These are phyloP conservation scores for Charaxes varanes DNA, from an alignment of 1,140 invertebrate species.

Conservation along the genomic window DNA sequence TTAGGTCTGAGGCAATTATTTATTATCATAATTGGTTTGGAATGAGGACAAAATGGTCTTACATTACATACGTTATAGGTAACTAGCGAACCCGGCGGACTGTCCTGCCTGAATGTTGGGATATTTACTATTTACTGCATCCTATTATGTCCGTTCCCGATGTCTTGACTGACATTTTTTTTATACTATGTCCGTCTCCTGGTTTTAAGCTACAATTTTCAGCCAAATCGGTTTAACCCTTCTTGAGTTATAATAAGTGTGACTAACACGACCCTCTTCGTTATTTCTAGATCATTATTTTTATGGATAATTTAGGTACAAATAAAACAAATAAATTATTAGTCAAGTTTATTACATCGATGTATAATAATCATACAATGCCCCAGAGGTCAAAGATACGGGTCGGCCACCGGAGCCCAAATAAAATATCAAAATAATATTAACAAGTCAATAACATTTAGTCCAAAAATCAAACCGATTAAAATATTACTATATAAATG, in stretches of 20 bases:
- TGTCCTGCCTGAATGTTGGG: no score
- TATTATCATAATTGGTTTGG: no score
- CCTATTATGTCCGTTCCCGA: no score
- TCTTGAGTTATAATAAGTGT: conserved; percentile 18
- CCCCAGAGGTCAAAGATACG: conserved; percentile 9
- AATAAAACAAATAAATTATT: conserved; percentile 12
- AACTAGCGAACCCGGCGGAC: no score
- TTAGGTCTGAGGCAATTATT: no score
- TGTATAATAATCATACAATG: conserved; percentile 24
- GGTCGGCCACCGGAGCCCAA: conserved; percentile 15
- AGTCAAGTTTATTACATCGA: conserved; percentile 25
- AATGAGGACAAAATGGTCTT: no score
- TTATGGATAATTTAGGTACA: neutral
- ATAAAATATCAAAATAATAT: conserved; percentile 28
- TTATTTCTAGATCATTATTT: no score
- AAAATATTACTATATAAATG: conserved; percentile 4
- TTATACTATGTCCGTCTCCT: no score
- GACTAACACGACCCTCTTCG: conserved; percentile 22
- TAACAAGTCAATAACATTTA: conserved; percentile 25
- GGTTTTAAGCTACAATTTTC: no score
- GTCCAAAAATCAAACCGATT: conserved; percentile 21
- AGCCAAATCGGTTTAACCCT: conserved; percentile 22
- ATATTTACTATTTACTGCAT: no score
- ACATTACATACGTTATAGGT: no score
- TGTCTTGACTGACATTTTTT: no score